Evolutionary conservation across 2,113 vertebrate genomes (phyloP).

Genomic region (Seriola dumerili): DNA sequence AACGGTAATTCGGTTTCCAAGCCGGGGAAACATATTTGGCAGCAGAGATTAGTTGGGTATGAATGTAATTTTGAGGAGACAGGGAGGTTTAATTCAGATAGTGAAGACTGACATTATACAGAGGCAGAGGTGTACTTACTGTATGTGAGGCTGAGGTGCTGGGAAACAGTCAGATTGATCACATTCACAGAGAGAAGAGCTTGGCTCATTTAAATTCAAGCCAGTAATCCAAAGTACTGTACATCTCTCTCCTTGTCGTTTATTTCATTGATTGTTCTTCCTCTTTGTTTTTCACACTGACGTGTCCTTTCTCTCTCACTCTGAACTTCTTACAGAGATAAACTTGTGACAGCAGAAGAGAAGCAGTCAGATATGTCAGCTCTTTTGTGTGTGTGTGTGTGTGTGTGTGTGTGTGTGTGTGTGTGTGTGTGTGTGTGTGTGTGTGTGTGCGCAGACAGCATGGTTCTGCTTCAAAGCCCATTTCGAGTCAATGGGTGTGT

Average conservation of each 20-base stretch:
- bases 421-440: slow-evolving; percentile 34
- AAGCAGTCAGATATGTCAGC: slow-evolving; percentile 42
- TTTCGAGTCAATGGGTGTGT: slow-evolving; percentile 70
- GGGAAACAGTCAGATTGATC: neutral
- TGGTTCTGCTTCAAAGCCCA: slow-evolving; percentile 70
- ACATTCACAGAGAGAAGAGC: neutral
- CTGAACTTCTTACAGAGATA: slow-evolving; percentile 38
- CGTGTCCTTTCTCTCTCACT: neutral
- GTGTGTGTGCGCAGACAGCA: slow-evolving; percentile 45
- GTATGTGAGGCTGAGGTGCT: neutral
- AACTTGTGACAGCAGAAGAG: slow-evolving; percentile 54
- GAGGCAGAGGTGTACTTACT: neutral
- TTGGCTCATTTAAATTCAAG: slow-evolving; percentile 5
- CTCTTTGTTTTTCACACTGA: neutral
- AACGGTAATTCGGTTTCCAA: too few relatives aligned
- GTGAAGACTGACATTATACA: neutral
- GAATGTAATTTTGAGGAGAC: neutral
- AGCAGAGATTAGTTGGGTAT: neutral
- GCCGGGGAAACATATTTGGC: too few relatives aligned
- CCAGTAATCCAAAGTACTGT: neutral
- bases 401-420: slow-evolving; percentile 37
- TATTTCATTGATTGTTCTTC: neutral
- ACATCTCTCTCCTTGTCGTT: neutral
- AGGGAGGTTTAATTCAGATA: neutral
- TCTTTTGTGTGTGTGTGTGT: slow-evolving; percentile 25